Evolutionary conservation across 2,797 vertebrate species (phyloP).

Genomic region (Xiphophorus birchmanni): DNA sequence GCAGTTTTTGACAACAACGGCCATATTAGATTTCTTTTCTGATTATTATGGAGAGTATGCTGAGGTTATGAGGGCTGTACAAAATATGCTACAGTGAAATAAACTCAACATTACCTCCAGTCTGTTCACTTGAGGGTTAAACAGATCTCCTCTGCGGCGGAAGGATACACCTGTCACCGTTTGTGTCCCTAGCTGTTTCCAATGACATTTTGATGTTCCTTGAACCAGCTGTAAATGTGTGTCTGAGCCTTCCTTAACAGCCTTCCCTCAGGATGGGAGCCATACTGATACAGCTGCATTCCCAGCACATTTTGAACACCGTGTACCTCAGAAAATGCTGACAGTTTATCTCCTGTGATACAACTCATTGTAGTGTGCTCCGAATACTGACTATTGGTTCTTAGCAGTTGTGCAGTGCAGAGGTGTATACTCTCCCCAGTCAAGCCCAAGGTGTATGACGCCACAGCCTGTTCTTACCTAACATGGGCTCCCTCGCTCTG

Average conservation of each 20-base stretch:
- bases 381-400: slow-evolving; percentile 44
- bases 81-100: slow-evolving; percentile 5
- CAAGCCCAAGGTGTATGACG: slow-evolving; percentile 63
- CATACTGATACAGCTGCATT: slow-evolving; percentile 26
- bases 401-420: slow-evolving; percentile 57
- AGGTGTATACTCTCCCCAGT: slow-evolving; percentile 52
- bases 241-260: slow-evolving; percentile 22
- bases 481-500: slow-evolving; percentile 68
- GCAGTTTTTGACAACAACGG: slow-evolving; percentile 9
- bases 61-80: slow-evolving; percentile 3
- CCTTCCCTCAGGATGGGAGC: not conserved
- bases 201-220: slow-evolving; percentile 65
- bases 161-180: slow-evolving; percentile 70
- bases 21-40: slow-evolving; percentile 2
- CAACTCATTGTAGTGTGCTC: slow-evolving; percentile 23
- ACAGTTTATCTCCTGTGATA: slow-evolving; percentile 13
- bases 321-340: not conserved
- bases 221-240: slow-evolving; percentile 49
- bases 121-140: slow-evolving; percentile 39
- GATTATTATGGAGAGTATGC: not conserved
- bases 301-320: slow-evolving; percentile 26
- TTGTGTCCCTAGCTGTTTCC: slow-evolving; percentile 48
- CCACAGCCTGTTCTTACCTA: slow-evolving; percentile 75
- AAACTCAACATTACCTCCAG: slow-evolving; percentile 14
- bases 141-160: slow-evolving; percentile 42